These are phyloP conservation scores for Aphelinus certus DNA, from an alignment of 1,140 invertebrate species.

Conservation along the genomic window DNA sequence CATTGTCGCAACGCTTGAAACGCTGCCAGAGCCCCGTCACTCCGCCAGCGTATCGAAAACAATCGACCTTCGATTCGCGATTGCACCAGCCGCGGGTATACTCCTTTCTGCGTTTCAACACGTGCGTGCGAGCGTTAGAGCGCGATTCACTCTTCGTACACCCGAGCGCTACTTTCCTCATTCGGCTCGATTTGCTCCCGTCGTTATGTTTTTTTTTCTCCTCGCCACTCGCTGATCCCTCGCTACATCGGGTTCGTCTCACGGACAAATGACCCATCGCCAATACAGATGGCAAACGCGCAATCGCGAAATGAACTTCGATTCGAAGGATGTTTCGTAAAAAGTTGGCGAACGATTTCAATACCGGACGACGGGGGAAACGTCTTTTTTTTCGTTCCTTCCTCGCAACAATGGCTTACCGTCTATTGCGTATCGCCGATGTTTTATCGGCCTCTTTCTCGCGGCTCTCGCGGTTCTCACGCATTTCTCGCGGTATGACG, in stretches of 20 bases:
- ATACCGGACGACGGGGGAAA: neutral
- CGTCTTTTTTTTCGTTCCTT: neutral
- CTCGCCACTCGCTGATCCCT: too few relatives aligned
- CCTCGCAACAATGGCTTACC: neutral
- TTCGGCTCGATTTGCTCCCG: too few relatives aligned
- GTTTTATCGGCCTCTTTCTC: slow-evolving; percentile 24
- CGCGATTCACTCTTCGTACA: too few relatives aligned
- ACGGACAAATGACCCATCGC: too few relatives aligned
- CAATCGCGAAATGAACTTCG: too few relatives aligned
- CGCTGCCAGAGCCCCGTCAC: slow-evolving; percentile 47
- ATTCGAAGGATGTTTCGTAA: neutral
- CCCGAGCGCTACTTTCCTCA: too few relatives aligned
- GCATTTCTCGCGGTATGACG: slow-evolving; percentile 9
- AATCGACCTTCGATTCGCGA: slow-evolving; percentile 42
- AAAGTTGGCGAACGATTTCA: neutral
- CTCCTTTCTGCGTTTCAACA: too few relatives aligned
- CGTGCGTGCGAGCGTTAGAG: too few relatives aligned
- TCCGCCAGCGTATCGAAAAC: slow-evolving; percentile 2
- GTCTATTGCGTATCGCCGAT: slow-evolving; percentile 10
- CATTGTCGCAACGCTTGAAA: slow-evolving; percentile 56
- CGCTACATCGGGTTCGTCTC: too few relatives aligned
- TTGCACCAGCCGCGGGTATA: slow-evolving; percentile 4
- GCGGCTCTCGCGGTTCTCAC: slow-evolving; percentile 21
- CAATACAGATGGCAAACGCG: too few relatives aligned
- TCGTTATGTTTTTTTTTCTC: too few relatives aligned